phyloP scores from a whole-genome alignment of 2,113 vertebrate genomes.

The Elaphurus davidianus region DNA sequence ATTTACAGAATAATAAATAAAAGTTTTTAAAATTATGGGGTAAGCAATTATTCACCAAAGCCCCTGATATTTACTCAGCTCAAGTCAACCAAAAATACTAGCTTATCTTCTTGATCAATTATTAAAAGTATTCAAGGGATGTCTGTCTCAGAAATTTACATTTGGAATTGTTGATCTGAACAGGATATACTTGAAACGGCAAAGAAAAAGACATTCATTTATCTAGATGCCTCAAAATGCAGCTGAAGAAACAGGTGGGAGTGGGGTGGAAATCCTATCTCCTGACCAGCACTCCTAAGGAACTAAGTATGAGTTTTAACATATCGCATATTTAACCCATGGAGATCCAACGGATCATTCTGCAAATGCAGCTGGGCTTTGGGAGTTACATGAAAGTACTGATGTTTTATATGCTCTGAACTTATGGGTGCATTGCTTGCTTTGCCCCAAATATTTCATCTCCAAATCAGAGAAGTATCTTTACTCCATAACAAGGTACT shows the following conservation, averaged over 20 bases:
- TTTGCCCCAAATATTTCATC: neutral
- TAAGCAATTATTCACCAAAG: neutral
- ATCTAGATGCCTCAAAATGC: neutral
- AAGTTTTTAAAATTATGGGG: neutral
- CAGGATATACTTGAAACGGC: neutral
- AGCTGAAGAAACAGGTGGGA: neutral
- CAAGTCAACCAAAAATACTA: neutral
- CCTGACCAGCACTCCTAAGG: neutral
- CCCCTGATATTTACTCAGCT: neutral
- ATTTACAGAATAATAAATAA: neutral
- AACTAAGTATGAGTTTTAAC: neutral
- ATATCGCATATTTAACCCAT: neutral
- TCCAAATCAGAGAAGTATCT: neutral
- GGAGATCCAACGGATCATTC: neutral
- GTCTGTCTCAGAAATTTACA: neutral
- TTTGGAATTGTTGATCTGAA: neutral
- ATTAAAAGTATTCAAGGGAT: neutral
- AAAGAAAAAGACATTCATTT: neutral
- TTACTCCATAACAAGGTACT: neutral
- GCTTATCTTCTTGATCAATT: neutral
- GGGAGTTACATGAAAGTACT: neutral
- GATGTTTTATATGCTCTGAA: neutral
- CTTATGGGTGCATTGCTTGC: neutral
- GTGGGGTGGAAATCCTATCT: neutral
- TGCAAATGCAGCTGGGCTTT: neutral